A percentile compares a stretch with the other conserved stretches of the same genome.
These are phyloP conservation scores for Tinea trinotella DNA, from an alignment of 2,888 invertebrate species.

Conservation along the genomic window DNA sequence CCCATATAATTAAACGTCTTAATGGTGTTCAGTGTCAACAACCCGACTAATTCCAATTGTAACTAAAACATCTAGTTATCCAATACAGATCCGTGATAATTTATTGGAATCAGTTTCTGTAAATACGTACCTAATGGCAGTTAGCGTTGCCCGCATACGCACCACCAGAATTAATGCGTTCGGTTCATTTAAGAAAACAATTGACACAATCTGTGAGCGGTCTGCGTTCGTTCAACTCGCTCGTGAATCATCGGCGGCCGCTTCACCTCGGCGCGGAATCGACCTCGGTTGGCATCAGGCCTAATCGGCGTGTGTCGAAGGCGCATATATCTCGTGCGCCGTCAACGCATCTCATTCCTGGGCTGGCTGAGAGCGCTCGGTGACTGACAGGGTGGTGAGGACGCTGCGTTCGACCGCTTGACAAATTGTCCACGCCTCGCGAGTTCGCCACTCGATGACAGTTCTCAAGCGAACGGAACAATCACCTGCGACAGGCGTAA, in stretches of 20 bases:
- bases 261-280: constrained; percentile 24
- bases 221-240: constrained; percentile 52
- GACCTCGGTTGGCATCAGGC: constrained; percentile 52
- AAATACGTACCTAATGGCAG: neutral
- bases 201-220: constrained; percentile 47
- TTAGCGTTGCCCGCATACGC: constrained; percentile 47
- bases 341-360: constrained; percentile 65
- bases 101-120: neutral
- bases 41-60: constrained; percentile 21
- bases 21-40: constrained; percentile 22
- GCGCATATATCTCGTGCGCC: constrained; percentile 58
- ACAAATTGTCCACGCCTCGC: constrained; percentile 61
- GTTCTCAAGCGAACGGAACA: constrained; percentile 22
- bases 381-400: constrained; percentile 61
- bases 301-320: constrained; percentile 61
- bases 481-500: constrained; percentile 22
- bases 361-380: constrained; percentile 50
- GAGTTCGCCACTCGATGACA: constrained; percentile 3
- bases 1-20: constrained; percentile 21
- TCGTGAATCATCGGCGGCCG: constrained; percentile 52
- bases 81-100: constrained; percentile 12
- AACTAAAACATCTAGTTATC: constrained; percentile 16
- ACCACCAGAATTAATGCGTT: constrained; percentile 38
- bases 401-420: constrained; percentile 35
- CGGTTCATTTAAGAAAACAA: constrained; percentile 63